Base-by-base conservation (phyloP, 2,113 vertebrate species). In the Pampusana beccarii region DNA sequence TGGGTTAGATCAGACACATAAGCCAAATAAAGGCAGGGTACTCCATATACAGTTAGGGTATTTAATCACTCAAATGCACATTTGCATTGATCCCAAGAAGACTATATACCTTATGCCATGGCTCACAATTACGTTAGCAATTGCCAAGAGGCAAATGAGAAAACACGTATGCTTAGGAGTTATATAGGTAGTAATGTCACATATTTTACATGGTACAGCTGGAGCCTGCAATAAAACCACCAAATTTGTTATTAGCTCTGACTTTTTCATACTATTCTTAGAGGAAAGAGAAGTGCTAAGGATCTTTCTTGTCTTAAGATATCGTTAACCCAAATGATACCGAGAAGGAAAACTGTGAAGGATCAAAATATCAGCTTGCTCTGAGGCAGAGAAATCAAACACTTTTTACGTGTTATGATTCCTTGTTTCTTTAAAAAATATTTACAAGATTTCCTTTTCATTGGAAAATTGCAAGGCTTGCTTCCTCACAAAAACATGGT, bases 351-450 rank as follows among this genome's bases (percentile, higher is more conserved):
- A 24, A 29, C 7, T 36, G 5, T 29, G n/a, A 60, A 86, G 5
- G 11, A 42, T 44, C 26, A 56, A 83, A 75, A 50, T 11, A 8
- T 62, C 31, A 12, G 5, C 38, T 82, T 82, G 10, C 24, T 61
- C 51, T 42, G 46, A 51, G 42, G 28, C 31, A 44, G 42, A 64
- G n/a, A 80, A 72, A 20, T 58, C 31, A 72, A 80, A 28, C 8
- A 26, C 5, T 4, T 86, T 75, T 33, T 20, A 29, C 3, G 0
- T 36, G 15, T 11, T 48, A 38, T 1, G 0, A 44, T 42, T 72
- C n/a, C 28, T 54, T 38, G 5, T 57, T 51, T 73, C 42, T 74
- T 33, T 23, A 17, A 50, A 62, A 10, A 10, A 20, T 2, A 1
- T 53, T 57, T 33, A 31, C 16, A 72, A 86, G 21, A 40, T 40